phyloP scores from a whole-genome alignment of 2,888 invertebrate genomes.

The Saturnia japonica region DNA sequence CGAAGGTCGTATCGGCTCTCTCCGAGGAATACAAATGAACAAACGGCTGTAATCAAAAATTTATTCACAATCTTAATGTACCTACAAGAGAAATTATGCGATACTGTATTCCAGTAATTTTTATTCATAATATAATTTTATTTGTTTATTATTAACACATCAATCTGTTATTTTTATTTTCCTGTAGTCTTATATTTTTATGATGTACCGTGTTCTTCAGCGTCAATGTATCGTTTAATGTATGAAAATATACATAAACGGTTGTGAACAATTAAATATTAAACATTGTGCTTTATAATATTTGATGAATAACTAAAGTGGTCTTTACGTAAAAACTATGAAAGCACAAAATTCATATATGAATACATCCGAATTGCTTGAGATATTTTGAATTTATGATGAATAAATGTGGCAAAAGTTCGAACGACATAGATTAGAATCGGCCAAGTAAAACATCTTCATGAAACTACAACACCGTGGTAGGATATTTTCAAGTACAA shows the following conservation, averaged over 20 bases:
- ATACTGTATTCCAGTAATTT: not conserved
- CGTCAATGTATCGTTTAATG: too few relatives aligned
- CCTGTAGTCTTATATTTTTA: too few relatives aligned
- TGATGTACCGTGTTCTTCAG: too few relatives aligned
- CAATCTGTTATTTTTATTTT: not conserved
- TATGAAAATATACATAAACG: too few relatives aligned
- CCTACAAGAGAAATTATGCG: not conserved
- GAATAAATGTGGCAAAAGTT: too few relatives aligned
- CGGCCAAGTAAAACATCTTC: not conserved
- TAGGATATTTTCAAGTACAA: not conserved
- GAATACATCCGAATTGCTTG: too few relatives aligned
- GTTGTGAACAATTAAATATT: too few relatives aligned
- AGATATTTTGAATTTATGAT: too few relatives aligned
- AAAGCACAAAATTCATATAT: too few relatives aligned
- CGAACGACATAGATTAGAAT: not conserved
- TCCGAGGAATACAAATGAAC: constrained; percentile 71
- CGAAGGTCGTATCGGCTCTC: constrained; percentile 69
- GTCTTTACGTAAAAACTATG: too few relatives aligned
- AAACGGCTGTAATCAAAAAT: constrained; percentile 62
- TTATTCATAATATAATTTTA: not conserved
- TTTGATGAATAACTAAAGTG: too few relatives aligned
- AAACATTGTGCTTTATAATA: too few relatives aligned
- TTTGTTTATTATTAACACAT: not conserved
- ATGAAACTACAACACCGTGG: not conserved
- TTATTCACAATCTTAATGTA: constrained; percentile 44